Percentiles rank a stretch among this genome's conserved stretches.
Evolutionary conservation across 2,797 vertebrate genomes (phyloP).

Genomic region (Anguilla marmorata): DNA sequence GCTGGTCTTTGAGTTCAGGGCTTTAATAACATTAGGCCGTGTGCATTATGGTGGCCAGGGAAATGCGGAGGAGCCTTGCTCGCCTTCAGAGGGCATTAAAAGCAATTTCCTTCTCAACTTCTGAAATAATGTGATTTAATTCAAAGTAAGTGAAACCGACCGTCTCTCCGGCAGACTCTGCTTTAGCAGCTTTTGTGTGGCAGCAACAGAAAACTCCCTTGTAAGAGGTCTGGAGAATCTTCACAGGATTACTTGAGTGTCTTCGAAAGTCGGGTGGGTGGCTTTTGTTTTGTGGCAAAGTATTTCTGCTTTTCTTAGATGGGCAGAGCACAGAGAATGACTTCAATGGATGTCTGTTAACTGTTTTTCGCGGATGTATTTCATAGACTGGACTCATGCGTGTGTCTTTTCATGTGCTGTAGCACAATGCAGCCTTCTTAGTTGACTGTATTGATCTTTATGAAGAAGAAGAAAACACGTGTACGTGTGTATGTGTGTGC

Average conservation of each 20-base stretch:
- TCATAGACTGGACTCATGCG: constrained; percentile 21
- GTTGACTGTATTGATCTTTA: constrained; percentile 20
- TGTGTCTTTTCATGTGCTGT: constrained; percentile 15
- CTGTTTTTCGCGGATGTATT: constrained; percentile 22
- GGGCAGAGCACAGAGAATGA: constrained; percentile 19
- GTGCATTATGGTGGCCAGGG: background rate
- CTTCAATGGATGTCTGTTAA: constrained; percentile 14
- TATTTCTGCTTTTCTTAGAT: constrained; percentile 12
- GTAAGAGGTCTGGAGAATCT: background rate
- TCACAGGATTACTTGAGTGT: background rate
- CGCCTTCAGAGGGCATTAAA: constrained; percentile 34
- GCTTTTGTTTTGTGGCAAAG: constrained; percentile 10
- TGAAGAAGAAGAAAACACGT: background rate
- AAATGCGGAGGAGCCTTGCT: background rate
- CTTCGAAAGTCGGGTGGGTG: background rate
- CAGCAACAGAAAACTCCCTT: background rate
- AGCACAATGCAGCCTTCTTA: constrained; percentile 28
- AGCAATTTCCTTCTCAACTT: constrained; percentile 34
- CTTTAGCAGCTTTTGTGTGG: background rate
- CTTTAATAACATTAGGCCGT: constrained; percentile 27
- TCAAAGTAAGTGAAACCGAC: constrained; percentile 26
- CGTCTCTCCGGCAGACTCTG: constrained; percentile 6
- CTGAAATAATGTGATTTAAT: constrained; percentile 35
- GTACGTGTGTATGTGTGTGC: background rate
- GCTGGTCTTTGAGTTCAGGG: constrained; percentile 11